Evolutionary conservation across 2,113 vertebrate genomes (phyloP).

Genomic region (Macaca nemestrina): DNA sequence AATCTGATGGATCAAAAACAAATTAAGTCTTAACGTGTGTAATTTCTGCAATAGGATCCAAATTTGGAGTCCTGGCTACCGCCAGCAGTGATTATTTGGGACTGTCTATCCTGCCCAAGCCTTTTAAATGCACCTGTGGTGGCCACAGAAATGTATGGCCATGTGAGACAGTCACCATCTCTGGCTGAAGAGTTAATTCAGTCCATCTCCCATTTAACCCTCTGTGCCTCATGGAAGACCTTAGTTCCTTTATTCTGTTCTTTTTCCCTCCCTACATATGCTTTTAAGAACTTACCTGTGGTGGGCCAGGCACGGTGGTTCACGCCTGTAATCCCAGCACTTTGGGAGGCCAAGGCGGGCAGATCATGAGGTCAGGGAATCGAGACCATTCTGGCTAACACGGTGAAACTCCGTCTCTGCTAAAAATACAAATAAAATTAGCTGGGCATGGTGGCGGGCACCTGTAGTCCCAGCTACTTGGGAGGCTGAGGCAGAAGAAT

Average conservation of each 20-base stretch:
- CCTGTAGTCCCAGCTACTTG: too few relatives aligned
- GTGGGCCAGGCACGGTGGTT: rapidly evolving
- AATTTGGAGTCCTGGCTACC: neutral
- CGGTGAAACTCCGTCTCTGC: too few relatives aligned
- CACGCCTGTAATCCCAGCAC: too few relatives aligned
- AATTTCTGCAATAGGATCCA: neutral
- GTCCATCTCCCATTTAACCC: neutral
- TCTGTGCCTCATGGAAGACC: neutral
- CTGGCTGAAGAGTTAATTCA: neutral
- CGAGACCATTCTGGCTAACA: too few relatives aligned
- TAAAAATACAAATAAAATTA: too few relatives aligned
- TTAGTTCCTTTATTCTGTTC: neutral
- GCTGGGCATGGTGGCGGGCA: too few relatives aligned
- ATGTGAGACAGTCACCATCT: neutral
- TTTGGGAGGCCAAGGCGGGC: too few relatives aligned
- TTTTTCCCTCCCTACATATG: neutral
- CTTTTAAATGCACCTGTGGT: neutral
- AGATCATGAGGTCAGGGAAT: too few relatives aligned
- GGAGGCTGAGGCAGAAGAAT: too few relatives aligned
- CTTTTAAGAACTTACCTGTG: neutral
- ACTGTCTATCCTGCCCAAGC: neutral
- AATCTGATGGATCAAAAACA: neutral
- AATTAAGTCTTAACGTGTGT: neutral
- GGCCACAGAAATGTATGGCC: neutral
- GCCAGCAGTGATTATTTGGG: neutral